phyloP scores from a whole-genome alignment of 2,113 vertebrate genomes.

The Aegithalos caudatus region DNA sequence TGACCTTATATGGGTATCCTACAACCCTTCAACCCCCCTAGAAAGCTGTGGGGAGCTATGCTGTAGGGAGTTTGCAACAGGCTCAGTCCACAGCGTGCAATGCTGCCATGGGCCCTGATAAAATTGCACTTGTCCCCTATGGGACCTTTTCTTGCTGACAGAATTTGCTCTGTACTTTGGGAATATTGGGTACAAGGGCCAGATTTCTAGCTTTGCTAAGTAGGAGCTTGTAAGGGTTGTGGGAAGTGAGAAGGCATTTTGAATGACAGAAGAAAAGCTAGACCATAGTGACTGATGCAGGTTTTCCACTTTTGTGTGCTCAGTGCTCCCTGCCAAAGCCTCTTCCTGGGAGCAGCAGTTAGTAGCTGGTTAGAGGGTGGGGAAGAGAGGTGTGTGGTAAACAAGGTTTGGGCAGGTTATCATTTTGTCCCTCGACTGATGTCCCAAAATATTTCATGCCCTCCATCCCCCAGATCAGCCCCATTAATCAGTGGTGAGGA shows the following conservation, averaged over 20 bases:
- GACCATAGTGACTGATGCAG: accelerated
- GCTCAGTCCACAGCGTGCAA: accelerated
- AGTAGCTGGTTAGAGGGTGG: not conserved
- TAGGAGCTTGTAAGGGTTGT: not conserved
- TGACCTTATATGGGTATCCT: not conserved
- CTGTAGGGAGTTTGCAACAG: not conserved
- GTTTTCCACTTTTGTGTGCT: not conserved
- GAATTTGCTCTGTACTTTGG: not conserved
- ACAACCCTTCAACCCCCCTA: not conserved
- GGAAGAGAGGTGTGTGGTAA: not conserved
- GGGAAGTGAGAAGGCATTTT: not conserved
- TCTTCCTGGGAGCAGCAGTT: accelerated
- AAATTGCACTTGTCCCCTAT: not conserved
- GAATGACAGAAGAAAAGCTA: not conserved
- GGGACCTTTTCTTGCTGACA: not conserved
- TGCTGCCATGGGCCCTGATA: not conserved
- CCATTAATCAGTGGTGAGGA: not conserved
- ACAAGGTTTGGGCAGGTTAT: not conserved
- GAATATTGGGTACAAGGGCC: not conserved
- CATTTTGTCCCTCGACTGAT: accelerated
- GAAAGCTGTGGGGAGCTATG: not conserved
- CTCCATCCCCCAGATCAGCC: not conserved
- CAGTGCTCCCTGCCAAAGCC: not conserved
- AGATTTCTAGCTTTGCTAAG: not conserved
- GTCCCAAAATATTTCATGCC: not conserved